phyloP scores from a whole-genome alignment of 2,113 vertebrate genomes.

The Urocolius indicus region DNA sequence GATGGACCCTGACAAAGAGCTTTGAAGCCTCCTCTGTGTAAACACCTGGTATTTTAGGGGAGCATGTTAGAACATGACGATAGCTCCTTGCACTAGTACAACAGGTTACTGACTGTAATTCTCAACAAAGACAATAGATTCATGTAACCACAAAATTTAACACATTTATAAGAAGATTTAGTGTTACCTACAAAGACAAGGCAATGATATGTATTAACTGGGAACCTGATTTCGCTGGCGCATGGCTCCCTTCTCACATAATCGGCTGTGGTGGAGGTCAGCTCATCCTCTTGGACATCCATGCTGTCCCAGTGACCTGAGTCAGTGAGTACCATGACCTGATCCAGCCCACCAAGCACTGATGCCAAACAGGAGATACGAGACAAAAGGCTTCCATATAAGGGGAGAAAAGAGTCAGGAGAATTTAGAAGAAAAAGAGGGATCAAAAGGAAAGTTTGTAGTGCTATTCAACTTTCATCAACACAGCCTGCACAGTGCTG shows the following conservation, averaged over 20 bases:
- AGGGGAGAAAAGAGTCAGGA: background rate
- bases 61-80: background rate
- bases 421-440: background rate
- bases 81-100: background rate
- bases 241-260: background rate
- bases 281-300: background rate
- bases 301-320: background rate
- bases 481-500: background rate
- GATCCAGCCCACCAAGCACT: background rate
- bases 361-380: background rate
- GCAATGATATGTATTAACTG: background rate
- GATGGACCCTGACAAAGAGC: background rate
- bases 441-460: background rate
- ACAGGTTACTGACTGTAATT: background rate
- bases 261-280: background rate
- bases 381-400: slow-evolving; percentile 34
- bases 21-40: background rate
- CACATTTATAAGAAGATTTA: background rate
- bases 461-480: background rate
- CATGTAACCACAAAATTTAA: background rate
- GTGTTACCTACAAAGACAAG: background rate
- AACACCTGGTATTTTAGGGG: background rate
- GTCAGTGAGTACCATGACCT: background rate
- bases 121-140: background rate
- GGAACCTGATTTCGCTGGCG: background rate